A percentile compares a stretch with the other conserved stretches of the same genome.
These are phyloP conservation scores for Chauna torquata DNA, from an alignment of 2,113 vertebrate species.

Conservation along the genomic window DNA sequence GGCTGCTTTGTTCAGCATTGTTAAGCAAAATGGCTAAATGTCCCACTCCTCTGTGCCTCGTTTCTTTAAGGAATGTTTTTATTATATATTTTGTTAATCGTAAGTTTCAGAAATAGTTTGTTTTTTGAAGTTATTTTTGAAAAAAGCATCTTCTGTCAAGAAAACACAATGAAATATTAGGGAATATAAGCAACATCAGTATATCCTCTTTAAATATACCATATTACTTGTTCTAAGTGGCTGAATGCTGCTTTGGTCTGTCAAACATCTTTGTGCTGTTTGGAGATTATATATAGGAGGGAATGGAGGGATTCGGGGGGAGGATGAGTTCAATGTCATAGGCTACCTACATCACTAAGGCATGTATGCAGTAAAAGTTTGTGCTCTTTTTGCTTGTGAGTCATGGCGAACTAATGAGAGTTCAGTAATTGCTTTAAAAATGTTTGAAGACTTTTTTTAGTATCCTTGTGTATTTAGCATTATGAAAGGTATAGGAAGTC, in stretches of 20 bases:
- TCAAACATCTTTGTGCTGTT: not conserved
- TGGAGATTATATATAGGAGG: not conserved
- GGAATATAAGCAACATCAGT: not conserved
- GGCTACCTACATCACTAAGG: not conserved
- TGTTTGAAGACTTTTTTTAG: not conserved
- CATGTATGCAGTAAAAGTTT: not conserved
- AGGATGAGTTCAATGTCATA: not conserved
- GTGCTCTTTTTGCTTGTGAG: not conserved
- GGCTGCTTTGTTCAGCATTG: not conserved
- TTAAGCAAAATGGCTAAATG: not conserved
- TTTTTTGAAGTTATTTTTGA: not conserved
- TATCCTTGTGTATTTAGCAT: not conserved
- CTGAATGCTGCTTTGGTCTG: not conserved
- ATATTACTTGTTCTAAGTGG: not conserved
- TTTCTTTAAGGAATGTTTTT: not conserved
- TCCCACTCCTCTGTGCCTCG: not conserved
- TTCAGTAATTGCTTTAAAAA: not conserved
- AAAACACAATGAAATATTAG: not conserved
- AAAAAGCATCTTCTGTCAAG: not conserved
- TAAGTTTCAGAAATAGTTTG: not conserved
- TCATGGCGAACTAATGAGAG: not conserved
- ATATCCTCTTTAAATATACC: not conserved
- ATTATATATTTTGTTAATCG: not conserved
- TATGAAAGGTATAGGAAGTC: not conserved
- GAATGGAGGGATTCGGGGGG: not conserved